These are phyloP conservation scores for Microctenopoma steveboyesi DNA, from an alignment of 2,797 vertebrate genomes.

Conservation along the genomic window DNA sequence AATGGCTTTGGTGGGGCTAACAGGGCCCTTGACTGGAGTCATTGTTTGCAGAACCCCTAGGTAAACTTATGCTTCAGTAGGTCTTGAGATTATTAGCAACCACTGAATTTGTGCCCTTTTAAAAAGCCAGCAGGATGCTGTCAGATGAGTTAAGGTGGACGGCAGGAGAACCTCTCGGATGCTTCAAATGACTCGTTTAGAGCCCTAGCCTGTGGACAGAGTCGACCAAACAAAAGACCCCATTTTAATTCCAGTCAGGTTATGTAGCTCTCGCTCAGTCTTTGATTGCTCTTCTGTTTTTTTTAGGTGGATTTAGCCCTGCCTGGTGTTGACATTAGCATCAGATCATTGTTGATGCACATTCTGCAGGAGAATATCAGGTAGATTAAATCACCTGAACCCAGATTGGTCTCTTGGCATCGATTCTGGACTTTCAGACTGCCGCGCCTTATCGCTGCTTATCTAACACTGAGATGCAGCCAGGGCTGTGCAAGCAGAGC, in stretches of 20 bases:
- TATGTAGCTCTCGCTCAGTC: constrained; percentile 37
- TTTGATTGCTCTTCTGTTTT: constrained; percentile 25
- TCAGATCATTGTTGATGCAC: constrained; percentile 74
- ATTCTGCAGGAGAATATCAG: constrained; percentile 65
- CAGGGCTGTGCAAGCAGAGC: constrained; percentile 29
- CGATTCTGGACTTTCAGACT: constrained; percentile 37
- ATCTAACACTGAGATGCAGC: constrained; percentile 47
- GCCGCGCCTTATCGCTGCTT: constrained; percentile 37
- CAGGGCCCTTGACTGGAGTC: constrained; percentile 52
- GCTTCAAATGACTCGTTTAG: constrained; percentile 60
- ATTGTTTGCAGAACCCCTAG: constrained; percentile 37
- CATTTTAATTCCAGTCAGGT: constrained; percentile 71
- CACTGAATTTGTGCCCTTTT: constrained; percentile 64
- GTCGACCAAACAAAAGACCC: constrained; percentile 53
- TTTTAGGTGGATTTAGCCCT: constrained; percentile 56
- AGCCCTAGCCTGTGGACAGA: constrained; percentile 34
- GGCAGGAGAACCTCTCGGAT: constrained; percentile 49
- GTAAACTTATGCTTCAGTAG: constrained; percentile 53
- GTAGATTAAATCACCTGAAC: constrained; percentile 80
- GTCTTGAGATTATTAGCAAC: constrained; percentile 62
- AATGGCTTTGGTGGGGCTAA: constrained; percentile 59
- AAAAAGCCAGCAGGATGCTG: constrained; percentile 65
- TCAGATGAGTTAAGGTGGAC: constrained; percentile 63
- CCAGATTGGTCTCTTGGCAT: constrained; percentile 48
- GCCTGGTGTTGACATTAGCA: constrained; percentile 63